Conservation (phyloP, 2,888 invertebrate species). For the Drosophila suboccidentalis region DNA sequence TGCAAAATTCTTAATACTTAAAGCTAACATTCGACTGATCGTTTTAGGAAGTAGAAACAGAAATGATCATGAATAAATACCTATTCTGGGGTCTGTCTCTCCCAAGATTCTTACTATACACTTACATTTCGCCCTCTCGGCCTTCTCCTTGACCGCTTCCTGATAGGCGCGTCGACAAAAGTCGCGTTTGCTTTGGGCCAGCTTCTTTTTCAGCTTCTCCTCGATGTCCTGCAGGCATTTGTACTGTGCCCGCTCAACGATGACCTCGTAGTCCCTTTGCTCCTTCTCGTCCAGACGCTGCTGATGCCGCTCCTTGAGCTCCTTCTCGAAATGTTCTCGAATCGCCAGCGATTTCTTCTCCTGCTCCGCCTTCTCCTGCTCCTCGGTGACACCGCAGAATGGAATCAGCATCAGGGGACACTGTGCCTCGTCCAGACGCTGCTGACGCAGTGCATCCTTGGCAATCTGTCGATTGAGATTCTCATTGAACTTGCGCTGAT, state of each 20-base stretch:
- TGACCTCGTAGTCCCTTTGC: slow-evolving; percentile 24
- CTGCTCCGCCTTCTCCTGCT: slow-evolving; percentile 15
- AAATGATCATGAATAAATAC: too few relatives aligned
- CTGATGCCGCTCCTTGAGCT: neutral
- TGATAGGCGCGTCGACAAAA: neutral
- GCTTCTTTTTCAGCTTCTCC: slow-evolving; percentile 7
- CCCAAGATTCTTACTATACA: neutral
- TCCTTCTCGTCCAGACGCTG: slow-evolving; percentile 1
- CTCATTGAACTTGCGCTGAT: slow-evolving; percentile 14
- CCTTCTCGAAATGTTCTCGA: neutral
- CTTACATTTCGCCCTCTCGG: slow-evolving; percentile 22
- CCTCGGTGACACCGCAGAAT: slow-evolving; percentile 15
- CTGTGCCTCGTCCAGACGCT: neutral
- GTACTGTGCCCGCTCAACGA: slow-evolving; percentile 49
- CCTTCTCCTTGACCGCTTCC: neutral
- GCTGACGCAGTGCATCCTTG: slow-evolving; percentile 7
- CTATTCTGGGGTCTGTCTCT: too few relatives aligned
- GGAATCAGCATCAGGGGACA: slow-evolving; percentile 14
- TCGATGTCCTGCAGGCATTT: slow-evolving; percentile 45
- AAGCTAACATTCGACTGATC: too few relatives aligned
- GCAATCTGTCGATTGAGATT: slow-evolving; percentile 12
- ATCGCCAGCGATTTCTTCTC: neutral
- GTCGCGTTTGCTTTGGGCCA: neutral
- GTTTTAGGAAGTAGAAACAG: too few relatives aligned
- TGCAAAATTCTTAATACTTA: too few relatives aligned